phyloP scores from a whole-genome alignment of 1,140 invertebrate genomes.

The Epicauta chinensis region DNA sequence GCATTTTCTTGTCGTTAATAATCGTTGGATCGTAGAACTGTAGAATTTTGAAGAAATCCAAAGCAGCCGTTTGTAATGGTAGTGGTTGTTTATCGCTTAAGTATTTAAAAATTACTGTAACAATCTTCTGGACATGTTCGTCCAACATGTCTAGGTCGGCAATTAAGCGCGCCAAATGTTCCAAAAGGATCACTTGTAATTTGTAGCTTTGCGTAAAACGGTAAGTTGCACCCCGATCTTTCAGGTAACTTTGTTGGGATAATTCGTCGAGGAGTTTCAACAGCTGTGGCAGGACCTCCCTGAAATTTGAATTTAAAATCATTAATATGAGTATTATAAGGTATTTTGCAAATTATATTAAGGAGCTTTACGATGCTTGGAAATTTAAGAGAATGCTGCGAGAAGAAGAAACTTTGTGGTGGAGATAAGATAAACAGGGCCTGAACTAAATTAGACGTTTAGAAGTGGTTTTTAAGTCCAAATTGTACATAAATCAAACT shows the following conservation, averaged over 20 bases:
- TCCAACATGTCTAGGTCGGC: slow-evolving; percentile 49
- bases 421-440: too few relatives aligned
- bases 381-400: too few relatives aligned
- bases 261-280: slow-evolving; percentile 47
- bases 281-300: slow-evolving; percentile 56
- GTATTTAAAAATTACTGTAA: slow-evolving; percentile 47
- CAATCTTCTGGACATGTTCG: slow-evolving; percentile 44
- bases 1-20: slow-evolving; percentile 11
- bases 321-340: too few relatives aligned
- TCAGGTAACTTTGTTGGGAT: slow-evolving; percentile 50
- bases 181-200: slow-evolving; percentile 51
- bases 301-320: slow-evolving; percentile 41
- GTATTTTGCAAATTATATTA: too few relatives aligned
- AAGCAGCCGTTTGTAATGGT: slow-evolving; percentile 46
- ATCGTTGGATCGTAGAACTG: slow-evolving; percentile 13
- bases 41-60: slow-evolving; percentile 22
- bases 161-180: slow-evolving; percentile 47
- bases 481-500: too few relatives aligned
- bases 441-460: too few relatives aligned
- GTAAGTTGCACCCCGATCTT: slow-evolving; percentile 52
- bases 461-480: too few relatives aligned
- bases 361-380: too few relatives aligned
- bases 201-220: slow-evolving; percentile 54
- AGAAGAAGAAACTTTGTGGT: too few relatives aligned
- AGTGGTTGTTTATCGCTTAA: slow-evolving; percentile 53